phyloP scores from a whole-genome alignment of 2,797 vertebrate species.

The Pangasius mekongensis region DNA sequence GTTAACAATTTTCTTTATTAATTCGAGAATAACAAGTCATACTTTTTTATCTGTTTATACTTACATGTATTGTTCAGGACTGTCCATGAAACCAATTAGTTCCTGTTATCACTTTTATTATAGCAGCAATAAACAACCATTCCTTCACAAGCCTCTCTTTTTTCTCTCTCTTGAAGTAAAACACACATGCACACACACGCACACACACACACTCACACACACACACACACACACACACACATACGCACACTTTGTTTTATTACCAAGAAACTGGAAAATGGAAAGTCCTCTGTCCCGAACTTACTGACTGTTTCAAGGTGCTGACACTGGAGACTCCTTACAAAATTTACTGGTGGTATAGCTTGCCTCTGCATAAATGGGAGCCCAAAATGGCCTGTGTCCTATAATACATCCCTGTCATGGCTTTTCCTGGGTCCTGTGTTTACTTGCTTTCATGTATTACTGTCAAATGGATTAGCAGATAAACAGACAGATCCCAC shows the following conservation, averaged over 20 bases:
- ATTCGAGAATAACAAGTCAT: background rate
- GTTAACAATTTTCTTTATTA: background rate
- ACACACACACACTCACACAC: conserved; percentile 14
- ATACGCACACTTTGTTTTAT: background rate
- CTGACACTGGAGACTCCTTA: background rate
- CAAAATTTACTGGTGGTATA: background rate
- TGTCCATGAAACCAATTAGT: background rate
- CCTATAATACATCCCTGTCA: background rate
- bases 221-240: conserved; percentile 9
- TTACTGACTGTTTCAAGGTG: background rate
- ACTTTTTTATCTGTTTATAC: background rate
- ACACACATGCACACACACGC: conserved; percentile 13
- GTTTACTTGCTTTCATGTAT: conserved; percentile 50
- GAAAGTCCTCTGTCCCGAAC: background rate
- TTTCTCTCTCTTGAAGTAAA: background rate
- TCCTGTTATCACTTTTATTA: background rate
- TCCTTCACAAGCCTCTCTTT: background rate
- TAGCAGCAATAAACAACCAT: background rate
- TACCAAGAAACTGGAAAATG: background rate
- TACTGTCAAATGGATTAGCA: conserved; percentile 53
- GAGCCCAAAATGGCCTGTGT: background rate
- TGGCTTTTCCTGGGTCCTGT: conserved; percentile 22
- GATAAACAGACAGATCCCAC: conserved; percentile 42
- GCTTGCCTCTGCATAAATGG: background rate
- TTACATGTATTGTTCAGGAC: background rate